These are phyloP conservation scores for Holotrichia oblita DNA, from an alignment of 1,140 invertebrate species.

Conservation along the genomic window DNA sequence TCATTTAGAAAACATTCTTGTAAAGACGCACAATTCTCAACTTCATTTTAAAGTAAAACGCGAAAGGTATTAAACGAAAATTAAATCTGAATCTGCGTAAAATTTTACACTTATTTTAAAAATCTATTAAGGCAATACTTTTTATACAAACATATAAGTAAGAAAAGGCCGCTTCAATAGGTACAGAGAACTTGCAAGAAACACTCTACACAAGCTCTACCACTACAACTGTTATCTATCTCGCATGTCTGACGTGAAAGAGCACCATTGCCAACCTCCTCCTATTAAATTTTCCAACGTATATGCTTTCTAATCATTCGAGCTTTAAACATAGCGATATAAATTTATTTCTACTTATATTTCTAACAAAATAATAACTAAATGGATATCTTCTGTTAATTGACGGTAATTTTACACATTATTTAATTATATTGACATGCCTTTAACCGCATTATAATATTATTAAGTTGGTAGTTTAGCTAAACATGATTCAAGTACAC, in stretches of 20 bases:
- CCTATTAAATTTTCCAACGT: background rate
- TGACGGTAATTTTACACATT: too few relatives aligned
- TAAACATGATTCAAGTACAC: background rate
- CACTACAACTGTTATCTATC: constrained; percentile 7
- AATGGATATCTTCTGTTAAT: too few relatives aligned
- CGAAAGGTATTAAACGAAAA: background rate
- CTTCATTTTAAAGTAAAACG: too few relatives aligned
- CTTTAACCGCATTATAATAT: background rate
- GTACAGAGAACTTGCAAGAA: background rate
- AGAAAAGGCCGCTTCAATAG: background rate
- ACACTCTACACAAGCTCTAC: background rate
- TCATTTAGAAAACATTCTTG: background rate
- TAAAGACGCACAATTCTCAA: background rate
- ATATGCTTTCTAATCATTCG: background rate
- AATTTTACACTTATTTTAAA: too few relatives aligned
- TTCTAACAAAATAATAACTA: background rate
- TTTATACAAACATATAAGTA: too few relatives aligned
- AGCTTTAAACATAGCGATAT: background rate
- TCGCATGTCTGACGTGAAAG: background rate
- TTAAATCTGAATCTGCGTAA: too few relatives aligned
- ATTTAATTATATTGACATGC: too few relatives aligned
- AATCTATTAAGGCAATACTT: too few relatives aligned
- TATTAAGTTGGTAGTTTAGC: background rate
- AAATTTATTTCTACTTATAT: background rate
- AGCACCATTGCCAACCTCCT: background rate